Base-by-base conservation (phyloP, 2,888 invertebrate species). In the Torymus auratus region DNA sequence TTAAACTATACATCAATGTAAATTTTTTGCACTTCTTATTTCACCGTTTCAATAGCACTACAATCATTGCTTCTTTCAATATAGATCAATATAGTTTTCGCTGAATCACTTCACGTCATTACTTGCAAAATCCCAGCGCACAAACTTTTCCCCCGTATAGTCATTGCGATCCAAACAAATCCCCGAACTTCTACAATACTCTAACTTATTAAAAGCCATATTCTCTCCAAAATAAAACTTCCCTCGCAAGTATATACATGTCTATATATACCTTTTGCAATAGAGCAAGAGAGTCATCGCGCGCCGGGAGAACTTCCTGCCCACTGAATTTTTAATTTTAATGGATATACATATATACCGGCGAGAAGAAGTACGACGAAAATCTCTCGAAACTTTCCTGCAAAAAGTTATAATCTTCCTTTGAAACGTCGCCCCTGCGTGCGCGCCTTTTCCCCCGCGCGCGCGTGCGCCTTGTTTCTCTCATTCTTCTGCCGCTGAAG, bases 241-340 rank as follows among this genome's bases (percentile, higher is more conserved):
- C 0, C 20, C 12, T 14, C 13, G 55, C n/a, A 17, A 20, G 14
- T 55, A 55, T 55, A 14, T 55, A 55, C n/a, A 68, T 68, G 13
- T 20, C 53, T 53, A 3, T 20, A 53, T 11, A 68, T 50, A 41
- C 41, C 5, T 10, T 7, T 7, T 7, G 20, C n/a, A 10, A 20
- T 17, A 60, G 50, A 60, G 70, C 50, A 58, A 70, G 60, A 11
- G 10, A 70, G 4, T 12, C 20, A 17, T 50, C 12, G 3, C 1
- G 3, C 1, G 15, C 41, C 28, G 7, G n/a, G 60, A 11, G 15
- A 4, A 52, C 55, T 61, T 61, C 12, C n/a, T 23, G 15, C 13
- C 23, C 53, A 56, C 53, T 72, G 55, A 55, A 62, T 62, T 61
- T 62, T 53, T 72, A 72, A 72, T 61, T 71, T 60, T 71, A 71